Evolutionary conservation across 2,113 vertebrate species (phyloP), one percentile per base, ranked within the genome.

Genomic region (Chaenogobius annularis): DNA sequence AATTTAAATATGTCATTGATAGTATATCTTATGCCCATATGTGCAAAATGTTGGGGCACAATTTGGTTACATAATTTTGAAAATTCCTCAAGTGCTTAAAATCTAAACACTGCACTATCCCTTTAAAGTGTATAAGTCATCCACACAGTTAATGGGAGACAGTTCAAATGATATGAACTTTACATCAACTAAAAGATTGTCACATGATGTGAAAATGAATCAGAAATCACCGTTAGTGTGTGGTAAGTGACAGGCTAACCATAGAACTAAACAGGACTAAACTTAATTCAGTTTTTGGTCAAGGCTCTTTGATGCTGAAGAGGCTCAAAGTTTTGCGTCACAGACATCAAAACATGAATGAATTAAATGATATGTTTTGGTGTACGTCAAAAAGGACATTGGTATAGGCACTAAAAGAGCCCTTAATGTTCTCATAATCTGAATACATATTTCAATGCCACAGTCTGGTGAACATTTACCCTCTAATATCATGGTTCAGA

Each of bases 221-320:
- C n/a, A 58, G 68, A 71, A 70, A 70, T n/a, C 68, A 76, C 75
- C 55, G 62, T 83, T 61, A 31, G 26, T 63, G 68, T 75, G 50
- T 35, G 61, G 40, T 52, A 3, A 52, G 66, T 68, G 72, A 47
- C 15, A 48, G 70, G 72, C 66, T 8, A 55, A 78, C 68, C 73
- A 83, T 54, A 26, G 48, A 71, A 73, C 46, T 68, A 52, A 61
- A 55, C 20, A 74, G 11, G 35, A 72, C 40, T 48, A 75, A 75
- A 72, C 62, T 35, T 46, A 40, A 80, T 81, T 48, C 44, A 66
- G 67, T 83, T 83, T 92, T 92, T 91, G 90, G 90, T 93, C 84
- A 84, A 90, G 87, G 90, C 90, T 91, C 85, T 87, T 82, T 72
- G 79, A 82, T 80, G 78, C 84, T 76, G 84, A 44, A 78, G 79